Percentiles rank a stretch among this genome's conserved stretches.
Evolutionary conservation across 2,113 vertebrate species (phyloP).

Genomic region (Orientallactaga bullata): DNA sequence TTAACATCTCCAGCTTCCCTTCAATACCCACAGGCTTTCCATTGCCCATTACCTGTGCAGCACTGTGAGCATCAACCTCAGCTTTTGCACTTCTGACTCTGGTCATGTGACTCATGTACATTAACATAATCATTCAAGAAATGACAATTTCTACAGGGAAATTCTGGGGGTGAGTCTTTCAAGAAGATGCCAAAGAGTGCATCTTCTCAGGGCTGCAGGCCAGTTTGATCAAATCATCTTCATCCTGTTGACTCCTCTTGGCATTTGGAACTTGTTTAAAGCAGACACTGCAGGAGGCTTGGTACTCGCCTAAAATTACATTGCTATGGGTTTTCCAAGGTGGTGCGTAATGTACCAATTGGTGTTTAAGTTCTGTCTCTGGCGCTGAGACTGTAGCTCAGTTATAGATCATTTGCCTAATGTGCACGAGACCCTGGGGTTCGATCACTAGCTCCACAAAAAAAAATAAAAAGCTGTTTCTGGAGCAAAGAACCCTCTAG

Average conservation of each 20-base stretch:
- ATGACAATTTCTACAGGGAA: slow-evolving; percentile 22
- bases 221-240: slow-evolving; percentile 30
- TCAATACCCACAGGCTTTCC: background rate
- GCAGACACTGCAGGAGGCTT: slow-evolving; percentile 38
- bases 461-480: background rate
- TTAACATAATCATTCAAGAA: slow-evolving; percentile 7
- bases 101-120: background rate
- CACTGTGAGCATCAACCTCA: background rate
- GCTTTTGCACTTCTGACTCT: background rate
- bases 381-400: too few relatives aligned
- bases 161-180: background rate
- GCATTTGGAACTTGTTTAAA: slow-evolving; percentile 51
- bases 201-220: background rate
- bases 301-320: slow-evolving; percentile 50
- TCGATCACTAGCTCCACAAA: background rate
- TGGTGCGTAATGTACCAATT: background rate
- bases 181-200: background rate
- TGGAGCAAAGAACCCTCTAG: slow-evolving; percentile 35
- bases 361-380: background rate
- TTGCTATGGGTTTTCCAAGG: slow-evolving; percentile 43
- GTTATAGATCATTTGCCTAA: too few relatives aligned
- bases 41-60: background rate
- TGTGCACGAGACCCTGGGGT: background rate
- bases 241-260: slow-evolving; percentile 53
- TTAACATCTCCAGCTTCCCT: background rate